A percentile compares a stretch with the other conserved stretches of the same genome.
Conservation (phyloP, 2,797 vertebrate genomes). For the Danio jaintianensis region DNA sequence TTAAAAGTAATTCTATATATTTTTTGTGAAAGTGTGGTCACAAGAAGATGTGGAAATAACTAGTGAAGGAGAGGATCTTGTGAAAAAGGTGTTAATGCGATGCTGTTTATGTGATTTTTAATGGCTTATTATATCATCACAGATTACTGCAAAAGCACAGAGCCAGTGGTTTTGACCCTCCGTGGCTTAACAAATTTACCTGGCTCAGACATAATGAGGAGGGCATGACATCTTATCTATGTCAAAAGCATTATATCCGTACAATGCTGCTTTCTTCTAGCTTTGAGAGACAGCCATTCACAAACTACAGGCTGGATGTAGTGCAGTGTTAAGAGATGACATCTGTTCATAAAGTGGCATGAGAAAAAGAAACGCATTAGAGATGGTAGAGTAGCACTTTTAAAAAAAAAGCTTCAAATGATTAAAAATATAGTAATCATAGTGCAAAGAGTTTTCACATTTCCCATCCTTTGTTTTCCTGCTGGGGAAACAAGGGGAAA, state of each 20-base stretch:
- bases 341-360: not conserved
- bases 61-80: not conserved
- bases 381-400: not conserved
- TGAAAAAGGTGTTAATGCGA: conserved; percentile 17
- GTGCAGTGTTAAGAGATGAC: conserved; percentile 7
- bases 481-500: too few relatives aligned
- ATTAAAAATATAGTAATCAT: not conserved
- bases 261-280: not conserved
- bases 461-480: too few relatives aligned
- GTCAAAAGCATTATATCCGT: not conserved
- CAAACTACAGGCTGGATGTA: conserved; percentile 19
- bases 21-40: not conserved
- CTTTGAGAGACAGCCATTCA: conserved; percentile 15
- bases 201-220: too few relatives aligned
- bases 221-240: too few relatives aligned
- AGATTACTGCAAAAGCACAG: conserved; percentile 3
- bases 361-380: conserved; percentile 13
- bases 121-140: conserved; percentile 8
- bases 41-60: conserved; percentile 8
- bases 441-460: too few relatives aligned
- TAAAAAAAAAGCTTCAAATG: not conserved
- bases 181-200: too few relatives aligned
- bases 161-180: too few relatives aligned
- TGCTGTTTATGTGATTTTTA: conserved; percentile 24
- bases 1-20: conserved; percentile 9